Evolutionary conservation across 2,888 invertebrate genomes (phyloP), one percentile per base, ranked within the genome.

Genomic region (Rutpela maculata): DNA sequence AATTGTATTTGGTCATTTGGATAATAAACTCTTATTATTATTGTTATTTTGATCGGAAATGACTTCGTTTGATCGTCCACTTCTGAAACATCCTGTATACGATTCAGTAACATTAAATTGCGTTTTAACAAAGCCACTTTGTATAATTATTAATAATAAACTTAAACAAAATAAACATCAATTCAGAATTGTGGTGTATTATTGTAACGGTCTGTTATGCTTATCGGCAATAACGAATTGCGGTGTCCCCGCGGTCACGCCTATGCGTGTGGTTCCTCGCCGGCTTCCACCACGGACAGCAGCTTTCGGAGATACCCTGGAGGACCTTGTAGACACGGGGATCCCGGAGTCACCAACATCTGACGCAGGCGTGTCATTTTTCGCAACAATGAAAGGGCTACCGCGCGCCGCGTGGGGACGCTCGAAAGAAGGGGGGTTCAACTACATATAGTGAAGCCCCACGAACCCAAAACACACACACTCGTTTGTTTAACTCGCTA

Each of bases 341-440:
- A 85, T 87, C 87, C 87, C 87, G 88, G 86, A 86, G 86, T 87
- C 85, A 90, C 89, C 90, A 88, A 85, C 79, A 82, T 81, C 86
- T 92, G 92, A 92, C 92, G 93, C 92, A 92, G 91, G 92, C 92
- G 92, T 92, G 90, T 91, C 91, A 91, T 90, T 86, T 88, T 88
- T 88, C 87, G 87, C 87, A 87, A 88, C 88, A 88, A 88, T 89
- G 88, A 88, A 89, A 89, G 88, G 88, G 88, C 87, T 82, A 90
- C 90, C 68, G 77, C 89, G 87, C 87, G 85, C 89, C 88, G 90
- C 91, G 91, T 91, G 92, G 92, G 92, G 92, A 83, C 83, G 78
- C 79, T 60, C 76, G 60, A 82, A 87, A 83, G 87, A 86, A 87
- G 89, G 89, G 89, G 89, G 89, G 87, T 83, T 85, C 84, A 85